Percentiles rank a stretch among this genome's conserved stretches.
These are phyloP conservation scores for Oscheius sp. DNA, from an alignment of 1,140 invertebrate species.

Conservation along the genomic window DNA sequence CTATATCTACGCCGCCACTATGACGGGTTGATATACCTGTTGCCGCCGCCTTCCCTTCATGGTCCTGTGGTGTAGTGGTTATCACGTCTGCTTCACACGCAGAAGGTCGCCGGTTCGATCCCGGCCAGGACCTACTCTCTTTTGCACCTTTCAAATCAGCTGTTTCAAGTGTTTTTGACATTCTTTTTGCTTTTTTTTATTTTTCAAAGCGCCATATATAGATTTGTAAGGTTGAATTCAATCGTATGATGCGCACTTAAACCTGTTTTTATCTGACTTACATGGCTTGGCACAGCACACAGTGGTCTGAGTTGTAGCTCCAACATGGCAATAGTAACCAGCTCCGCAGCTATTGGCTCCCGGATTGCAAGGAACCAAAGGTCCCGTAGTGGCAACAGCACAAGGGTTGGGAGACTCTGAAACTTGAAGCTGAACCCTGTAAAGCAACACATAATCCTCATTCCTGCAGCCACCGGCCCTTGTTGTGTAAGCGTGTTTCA, in stretches of 20 bases:
- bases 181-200: too few species aligned
- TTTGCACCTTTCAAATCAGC: too few species aligned
- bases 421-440: conserved; percentile 7
- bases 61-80: conserved; percentile 57
- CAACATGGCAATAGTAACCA: conserved; percentile 57
- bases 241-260: too few species aligned
- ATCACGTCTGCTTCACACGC: conserved; percentile 57
- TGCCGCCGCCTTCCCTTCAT: too few species aligned
- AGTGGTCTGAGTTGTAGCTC: conserved; percentile 51
- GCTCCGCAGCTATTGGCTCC: conserved; percentile 44
- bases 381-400: conserved; percentile 40
- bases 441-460: not conserved
- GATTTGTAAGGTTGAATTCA: too few species aligned
- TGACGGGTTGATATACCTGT: too few species aligned
- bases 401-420: conserved; percentile 59
- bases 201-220: too few species aligned
- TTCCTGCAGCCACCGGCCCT: not conserved
- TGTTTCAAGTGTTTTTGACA: too few species aligned
- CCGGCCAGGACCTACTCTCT: conserved; percentile 45
- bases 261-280: too few species aligned
- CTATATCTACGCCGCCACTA: too few species aligned
- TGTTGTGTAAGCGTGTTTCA: not conserved
- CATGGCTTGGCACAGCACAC: conserved; percentile 58
- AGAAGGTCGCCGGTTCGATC: conserved; percentile 56
- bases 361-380: conserved; percentile 45